Conservation (phyloP, 2,113 vertebrate genomes). For the human (Homo sapiens) region DNA sequence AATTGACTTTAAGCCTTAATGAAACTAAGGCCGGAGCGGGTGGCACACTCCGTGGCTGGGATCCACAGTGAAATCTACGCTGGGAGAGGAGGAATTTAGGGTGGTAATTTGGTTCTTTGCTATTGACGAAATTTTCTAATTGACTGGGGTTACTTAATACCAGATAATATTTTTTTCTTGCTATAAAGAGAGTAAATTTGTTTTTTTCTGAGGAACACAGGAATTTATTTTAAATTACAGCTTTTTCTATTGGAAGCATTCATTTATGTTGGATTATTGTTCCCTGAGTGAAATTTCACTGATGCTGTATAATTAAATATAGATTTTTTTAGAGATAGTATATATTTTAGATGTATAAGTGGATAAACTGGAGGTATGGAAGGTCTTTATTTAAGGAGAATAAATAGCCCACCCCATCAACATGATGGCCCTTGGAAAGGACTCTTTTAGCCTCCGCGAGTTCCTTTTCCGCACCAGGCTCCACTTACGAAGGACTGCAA, state of each 20-base stretch:
- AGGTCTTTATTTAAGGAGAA: constrained; percentile 61
- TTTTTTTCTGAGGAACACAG: constrained; percentile 60
- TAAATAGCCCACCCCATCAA: not conserved
- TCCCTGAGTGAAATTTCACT: constrained; percentile 70
- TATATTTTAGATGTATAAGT: constrained; percentile 67
- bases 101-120: constrained; percentile 78
- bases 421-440: not conserved
- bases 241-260: constrained; percentile 77
- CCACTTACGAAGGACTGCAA: not conserved
- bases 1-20: constrained; percentile 97
- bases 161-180: constrained; percentile 79
- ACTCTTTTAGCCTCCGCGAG: not conserved
- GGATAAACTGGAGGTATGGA: not conserved
- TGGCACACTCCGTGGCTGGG: constrained; percentile 83
- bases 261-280: constrained; percentile 77
- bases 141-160: constrained; percentile 66
- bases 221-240: constrained; percentile 80
- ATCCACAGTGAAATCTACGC: constrained; percentile 68
- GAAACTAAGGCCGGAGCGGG: constrained; percentile 88
- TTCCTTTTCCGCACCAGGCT: fast-evolving
- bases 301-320: constrained; percentile 62
- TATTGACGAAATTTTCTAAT: constrained; percentile 82
- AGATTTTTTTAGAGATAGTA: constrained; percentile 54
- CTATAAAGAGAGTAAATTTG: constrained; percentile 65
- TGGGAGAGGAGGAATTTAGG: constrained; percentile 69